Evolutionary conservation across 2,113 vertebrate genomes (phyloP), one percentile per base, ranked within the genome.

Genomic region (Pungitius pungitius): DNA sequence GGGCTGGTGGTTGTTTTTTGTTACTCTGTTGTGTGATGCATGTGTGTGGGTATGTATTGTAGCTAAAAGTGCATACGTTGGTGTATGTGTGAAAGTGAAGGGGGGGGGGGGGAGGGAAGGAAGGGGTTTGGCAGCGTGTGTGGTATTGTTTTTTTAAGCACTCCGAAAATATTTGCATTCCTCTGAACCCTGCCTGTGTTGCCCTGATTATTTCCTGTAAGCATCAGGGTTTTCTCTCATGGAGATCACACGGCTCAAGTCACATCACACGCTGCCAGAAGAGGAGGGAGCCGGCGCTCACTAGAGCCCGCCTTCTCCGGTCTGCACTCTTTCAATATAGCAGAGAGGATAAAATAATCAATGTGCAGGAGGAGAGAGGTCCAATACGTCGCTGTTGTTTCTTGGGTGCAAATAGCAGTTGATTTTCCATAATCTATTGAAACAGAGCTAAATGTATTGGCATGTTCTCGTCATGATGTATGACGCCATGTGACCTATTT

Each of bases 141-240:
- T 77, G 83, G 84, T 87, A 89, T 92, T 90, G 87, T 92, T 91
- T 92, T 35, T 92, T 92, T 89, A 91, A 90, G 78, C 82, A 72
- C 89, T 91, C 75, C 73, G 86, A 90, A 91, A 90, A 91, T 90
- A 93, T 94, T 94, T 92, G 92, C 92, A 93, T 93, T 91, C 84
- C 84, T 94, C 89, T 92, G 90, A 93, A 92, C 88, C 70, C 77
- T 82, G 85, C 87, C 90, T 89, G 89, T 67, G 85, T 88, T 87
- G 88, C 89, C 88, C 89, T 92, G 92, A 93, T 93, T 94, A 92
- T 90, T 93, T 93, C 88, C 91, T 91, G 76, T 88, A 85, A 81
- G 87, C 90, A 90, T 92, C 90, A 85, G 86, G 85, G 88, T 76
- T 86, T 86, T 89, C 80, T 90, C 84, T 85, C 51, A 27, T 85